Evolutionary conservation across 2,888 invertebrate genomes (phyloP), one percentile per base, ranked within the genome.

Genomic region (Agrilus cyanescens): DNA sequence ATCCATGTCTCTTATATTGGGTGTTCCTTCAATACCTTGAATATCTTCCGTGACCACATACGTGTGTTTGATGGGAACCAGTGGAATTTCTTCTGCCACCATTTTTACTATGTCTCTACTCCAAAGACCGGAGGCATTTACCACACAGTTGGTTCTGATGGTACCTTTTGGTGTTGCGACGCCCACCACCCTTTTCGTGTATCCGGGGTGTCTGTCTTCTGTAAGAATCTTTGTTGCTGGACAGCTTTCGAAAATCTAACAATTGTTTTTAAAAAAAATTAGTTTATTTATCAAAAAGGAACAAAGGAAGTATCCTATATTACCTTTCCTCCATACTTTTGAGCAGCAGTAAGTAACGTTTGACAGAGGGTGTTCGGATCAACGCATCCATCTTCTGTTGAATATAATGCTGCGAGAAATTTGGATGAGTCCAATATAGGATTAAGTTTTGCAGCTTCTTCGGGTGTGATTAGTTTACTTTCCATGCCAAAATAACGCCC

Each of bases 1-100:
- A 59, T 94, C 93, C 55, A 90, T 89, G 64, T 91, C 91, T 32
- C 91, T 70, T 12, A 91, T 72, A 60, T 91, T 91, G 0, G 93
- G 91, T 45, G 82, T 65, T 36, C 80, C 78, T 43, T 80, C 71
- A 0, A 85, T 74, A 49, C 82, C 85, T 0, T 82, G 76, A 12
- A 91, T 82, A 0, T 76, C 71, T 46, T 90, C 87, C 1, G 85
- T 83, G 0, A 91, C 78, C 4, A 93, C 80, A 57, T 91, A 94
- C 0, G 91, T 82, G 60, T 94, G 93, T 57, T 87, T 87, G 76
- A 91, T 85, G 0, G 89, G 81, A 10, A 84, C 68, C 29, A 91
- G 54, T 0, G 93, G 93, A 12, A 93, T 72, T 41, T 74, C 75
- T 1, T 76, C 59, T 1, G 81, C 82, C 0, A 79, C 78, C 67